A percentile compares a stretch with the other conserved stretches of the same genome.
These are phyloP conservation scores for Sander lucioperca DNA, from an alignment of 2,113 vertebrate genomes.

Conservation along the genomic window DNA sequence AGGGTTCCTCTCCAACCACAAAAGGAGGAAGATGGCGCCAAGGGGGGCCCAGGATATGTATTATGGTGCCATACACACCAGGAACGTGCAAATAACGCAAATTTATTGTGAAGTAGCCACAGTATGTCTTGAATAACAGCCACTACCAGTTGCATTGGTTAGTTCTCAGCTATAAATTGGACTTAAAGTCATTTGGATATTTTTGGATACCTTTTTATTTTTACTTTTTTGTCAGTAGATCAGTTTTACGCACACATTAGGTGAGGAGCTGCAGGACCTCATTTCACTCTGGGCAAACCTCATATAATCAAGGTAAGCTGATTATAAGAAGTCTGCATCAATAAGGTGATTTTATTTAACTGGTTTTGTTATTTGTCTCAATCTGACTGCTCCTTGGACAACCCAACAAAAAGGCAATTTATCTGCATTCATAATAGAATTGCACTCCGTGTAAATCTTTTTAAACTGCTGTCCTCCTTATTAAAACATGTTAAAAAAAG, in stretches of 20 bases:
- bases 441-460: neutral
- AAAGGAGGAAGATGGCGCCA: neutral
- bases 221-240: neutral
- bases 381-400: neutral
- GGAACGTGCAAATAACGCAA: neutral
- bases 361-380: neutral
- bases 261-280: no score
- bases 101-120: neutral
- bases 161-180: neutral
- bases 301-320: neutral
- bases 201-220: neutral
- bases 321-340: neutral
- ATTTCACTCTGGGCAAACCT: neutral
- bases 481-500: neutral
- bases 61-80: neutral
- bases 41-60: neutral
- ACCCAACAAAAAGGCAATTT: neutral
- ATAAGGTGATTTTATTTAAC: neutral
- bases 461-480: neutral
- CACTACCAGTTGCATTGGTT: neutral
- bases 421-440: neutral
- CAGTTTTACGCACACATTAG: neutral
- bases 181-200: neutral
- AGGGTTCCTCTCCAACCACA: neutral
- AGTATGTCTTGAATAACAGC: neutral